A percentile compares a stretch with the other conserved stretches of the same genome.
Evolutionary conservation across 2,797 vertebrate genomes (phyloP).

Genomic region (Emys orbicularis): DNA sequence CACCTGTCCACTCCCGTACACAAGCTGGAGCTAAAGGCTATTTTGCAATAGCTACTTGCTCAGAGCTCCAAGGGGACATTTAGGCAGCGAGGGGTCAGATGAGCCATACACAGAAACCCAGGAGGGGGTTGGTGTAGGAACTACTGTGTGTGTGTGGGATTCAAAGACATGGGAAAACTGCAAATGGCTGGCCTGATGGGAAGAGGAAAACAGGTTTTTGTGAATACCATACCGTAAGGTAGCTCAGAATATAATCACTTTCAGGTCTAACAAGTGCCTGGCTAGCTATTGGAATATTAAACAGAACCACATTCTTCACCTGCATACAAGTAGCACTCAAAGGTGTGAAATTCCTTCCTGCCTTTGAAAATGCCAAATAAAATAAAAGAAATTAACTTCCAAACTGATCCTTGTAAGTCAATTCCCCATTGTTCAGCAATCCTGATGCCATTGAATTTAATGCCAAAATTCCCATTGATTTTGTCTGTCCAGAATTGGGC

Average conservation of each 20-base stretch:
- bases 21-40: too few species aligned
- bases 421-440: not conserved
- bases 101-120: fast-evolving
- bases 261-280: not conserved
- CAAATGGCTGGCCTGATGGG: fast-evolving
- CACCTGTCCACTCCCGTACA: too few species aligned
- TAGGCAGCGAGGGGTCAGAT: too few species aligned
- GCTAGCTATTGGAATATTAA: not conserved
- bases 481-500: not conserved
- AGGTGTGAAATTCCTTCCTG: not conserved
- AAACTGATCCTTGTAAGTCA: not conserved
- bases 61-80: too few species aligned
- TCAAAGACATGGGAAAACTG: fast-evolving
- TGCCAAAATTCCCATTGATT: not conserved
- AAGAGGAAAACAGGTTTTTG: not conserved
- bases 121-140: fast-evolving
- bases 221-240: fast-evolving
- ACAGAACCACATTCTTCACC: fast-evolving
- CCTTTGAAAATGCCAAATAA: not conserved
- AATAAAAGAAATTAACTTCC: constrained; percentile 25
- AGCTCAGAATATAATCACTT: not conserved
- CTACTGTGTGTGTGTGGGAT: not conserved
- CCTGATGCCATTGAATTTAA: not conserved
- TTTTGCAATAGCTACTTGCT: too few species aligned
- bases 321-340: not conserved